phyloP scores from a whole-genome alignment of 2,797 vertebrate genomes.

The Girardinus metallicus region DNA sequence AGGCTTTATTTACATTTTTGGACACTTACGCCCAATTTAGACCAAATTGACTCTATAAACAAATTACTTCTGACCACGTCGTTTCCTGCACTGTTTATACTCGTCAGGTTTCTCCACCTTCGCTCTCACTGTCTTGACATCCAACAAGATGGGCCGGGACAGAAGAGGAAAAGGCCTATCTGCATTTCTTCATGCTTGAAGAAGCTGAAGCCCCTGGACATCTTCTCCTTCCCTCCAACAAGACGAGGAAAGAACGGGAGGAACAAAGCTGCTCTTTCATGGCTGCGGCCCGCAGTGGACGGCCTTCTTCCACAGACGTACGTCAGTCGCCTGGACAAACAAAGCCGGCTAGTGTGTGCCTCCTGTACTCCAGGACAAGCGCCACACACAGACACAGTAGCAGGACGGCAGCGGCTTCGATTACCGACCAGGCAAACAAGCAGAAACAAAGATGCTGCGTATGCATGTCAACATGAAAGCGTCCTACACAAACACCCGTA shows the following conservation, averaged over 20 bases:
- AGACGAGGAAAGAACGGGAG: slow-evolving; percentile 59
- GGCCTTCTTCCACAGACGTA: slow-evolving; percentile 57
- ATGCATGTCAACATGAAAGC: slow-evolving; percentile 14
- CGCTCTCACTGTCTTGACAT: slow-evolving; percentile 25
- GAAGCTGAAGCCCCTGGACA: slow-evolving; percentile 42
- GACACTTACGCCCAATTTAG: background rate
- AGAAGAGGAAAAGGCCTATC: slow-evolving; percentile 19
- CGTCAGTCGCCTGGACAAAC: slow-evolving; percentile 58
- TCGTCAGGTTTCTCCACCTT: slow-evolving; percentile 9
- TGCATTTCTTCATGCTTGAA: slow-evolving; percentile 48
- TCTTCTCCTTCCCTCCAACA: slow-evolving; percentile 47
- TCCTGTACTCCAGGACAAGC: slow-evolving; percentile 47
- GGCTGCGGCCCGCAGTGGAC: slow-evolving; percentile 32
- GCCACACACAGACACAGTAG: slow-evolving; percentile 77
- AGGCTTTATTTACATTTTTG: background rate
- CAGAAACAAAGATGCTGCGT: slow-evolving; percentile 48
- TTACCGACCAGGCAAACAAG: slow-evolving; percentile 58
- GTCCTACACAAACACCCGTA: background rate
- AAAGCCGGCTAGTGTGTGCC: slow-evolving; percentile 69
- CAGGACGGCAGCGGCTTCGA: slow-evolving; percentile 54
- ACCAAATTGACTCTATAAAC: no score
- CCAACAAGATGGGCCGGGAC: slow-evolving; percentile 21
- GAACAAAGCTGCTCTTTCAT: slow-evolving; percentile 69
- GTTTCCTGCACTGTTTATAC: slow-evolving; percentile 5
- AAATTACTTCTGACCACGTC: background rate